Percentiles rank a stretch among this genome's conserved stretches.
Conservation (phyloP, 2,113 vertebrate genomes). For the Candoia aspera region DNA sequence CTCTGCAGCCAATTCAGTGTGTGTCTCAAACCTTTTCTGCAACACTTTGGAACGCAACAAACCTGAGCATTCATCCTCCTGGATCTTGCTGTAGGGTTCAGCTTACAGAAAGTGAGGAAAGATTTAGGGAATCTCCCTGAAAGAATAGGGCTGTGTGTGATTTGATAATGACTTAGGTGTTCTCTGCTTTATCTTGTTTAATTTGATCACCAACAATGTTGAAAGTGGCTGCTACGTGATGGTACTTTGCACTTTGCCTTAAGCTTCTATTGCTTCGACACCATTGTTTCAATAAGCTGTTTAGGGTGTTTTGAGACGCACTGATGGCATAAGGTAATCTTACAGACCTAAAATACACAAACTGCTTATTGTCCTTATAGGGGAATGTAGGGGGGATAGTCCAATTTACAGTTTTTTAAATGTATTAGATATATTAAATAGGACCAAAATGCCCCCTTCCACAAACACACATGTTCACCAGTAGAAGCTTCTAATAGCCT, state of each 20-base stretch:
- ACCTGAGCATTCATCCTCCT: background rate
- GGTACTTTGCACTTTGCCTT: constrained; percentile 52
- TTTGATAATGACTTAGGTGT: constrained; percentile 35
- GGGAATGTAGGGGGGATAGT: constrained; percentile 34
- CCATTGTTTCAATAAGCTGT: constrained; percentile 57
- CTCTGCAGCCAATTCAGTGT: background rate
- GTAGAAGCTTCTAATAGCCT: background rate
- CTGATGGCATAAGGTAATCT: constrained; percentile 41
- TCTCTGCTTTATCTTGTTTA: constrained; percentile 55
- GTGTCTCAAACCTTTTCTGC: background rate
- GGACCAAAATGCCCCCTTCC: background rate
- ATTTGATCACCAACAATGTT: constrained; percentile 41
- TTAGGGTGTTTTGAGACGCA: constrained; percentile 48
- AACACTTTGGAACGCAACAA: background rate
- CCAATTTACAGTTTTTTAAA: constrained; percentile 30
- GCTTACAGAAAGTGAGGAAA: background rate
- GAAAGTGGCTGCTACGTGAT: constrained; percentile 32
- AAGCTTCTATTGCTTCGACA: constrained; percentile 48
- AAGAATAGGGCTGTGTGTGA: constrained; percentile 22
- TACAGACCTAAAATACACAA: constrained; percentile 50
- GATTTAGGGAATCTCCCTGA: constrained; percentile 23
- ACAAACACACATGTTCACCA: background rate
- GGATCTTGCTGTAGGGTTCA: background rate
- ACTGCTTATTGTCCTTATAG: constrained; percentile 38
- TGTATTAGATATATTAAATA: constrained; percentile 27